Evolutionary conservation across 2,113 vertebrate species (phyloP), one percentile per base, ranked within the genome.

Genomic region (Merops nubicus): DNA sequence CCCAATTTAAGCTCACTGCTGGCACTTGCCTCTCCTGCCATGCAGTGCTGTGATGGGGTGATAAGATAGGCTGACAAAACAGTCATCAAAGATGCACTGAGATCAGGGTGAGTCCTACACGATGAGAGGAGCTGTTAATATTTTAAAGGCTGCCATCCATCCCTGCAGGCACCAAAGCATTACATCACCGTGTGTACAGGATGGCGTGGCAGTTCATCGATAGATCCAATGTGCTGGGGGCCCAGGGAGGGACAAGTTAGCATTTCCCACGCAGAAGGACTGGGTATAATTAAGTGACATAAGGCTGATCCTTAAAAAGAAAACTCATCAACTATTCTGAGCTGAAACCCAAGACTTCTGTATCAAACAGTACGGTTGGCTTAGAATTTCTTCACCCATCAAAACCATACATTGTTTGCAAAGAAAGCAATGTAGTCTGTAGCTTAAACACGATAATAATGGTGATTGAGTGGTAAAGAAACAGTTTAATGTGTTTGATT

Each of bases 121-220:
- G 74, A 88, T 89, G 76, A 86, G 65, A 97, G 68, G 43, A 94
- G 56, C 72, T 96, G 78, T 96, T 97, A 97, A 96, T 98, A 95
- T 97, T 97, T 97, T 96, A 97, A 96, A 82, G 62, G 74, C 83
- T 93, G 76, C 86, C 94, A 96, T 95, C 81, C 95, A 65, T 84
- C 81, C 68, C 64, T 91, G 68, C 70, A 80, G 87, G 72, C 91
- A 93, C 57, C 34, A 9, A 77, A 93, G 56, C 91, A 88, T 97
- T 96, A 82, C 88, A 73, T 97, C 95, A 95, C 68, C 12, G 3
- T 78, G 86, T 73, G 59, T 72, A 60, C 50, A 63, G 50, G 72
- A 77, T 75, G 78, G 57, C 83, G 80, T 91, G 85, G 91, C 90
- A 77, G 84, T 56, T 70, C 89, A 96, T 96, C 94, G 78, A 88